A percentile compares a stretch with the other conserved stretches of the same genome.
These are phyloP conservation scores for Phyto melanocephala DNA, from an alignment of 2,888 invertebrate species.

Conservation along the genomic window DNA sequence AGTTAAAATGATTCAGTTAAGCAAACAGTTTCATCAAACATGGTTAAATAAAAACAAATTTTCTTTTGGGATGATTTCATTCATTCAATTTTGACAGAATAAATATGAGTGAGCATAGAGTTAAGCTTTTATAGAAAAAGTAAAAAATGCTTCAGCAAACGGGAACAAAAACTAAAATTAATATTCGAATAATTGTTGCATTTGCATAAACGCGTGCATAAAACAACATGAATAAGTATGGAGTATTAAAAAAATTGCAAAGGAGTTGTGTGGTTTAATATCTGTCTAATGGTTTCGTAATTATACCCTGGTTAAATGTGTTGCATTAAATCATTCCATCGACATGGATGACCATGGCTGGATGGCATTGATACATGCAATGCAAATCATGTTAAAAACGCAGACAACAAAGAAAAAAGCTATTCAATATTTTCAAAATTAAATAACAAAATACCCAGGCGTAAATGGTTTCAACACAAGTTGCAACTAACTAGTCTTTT, in stretches of 20 bases:
- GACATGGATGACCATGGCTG: constrained; percentile 54
- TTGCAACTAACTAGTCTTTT: background rate
- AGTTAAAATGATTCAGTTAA: no score
- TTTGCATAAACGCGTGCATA: constrained; percentile 43
- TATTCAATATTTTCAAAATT: background rate
- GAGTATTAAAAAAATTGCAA: constrained; percentile 8
- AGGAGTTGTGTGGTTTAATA: constrained; percentile 63
- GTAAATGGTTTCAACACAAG: constrained; percentile 41
- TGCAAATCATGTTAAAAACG: constrained; percentile 9
- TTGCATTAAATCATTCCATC: constrained; percentile 69
- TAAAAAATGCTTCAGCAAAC: background rate
- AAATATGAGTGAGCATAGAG: background rate
- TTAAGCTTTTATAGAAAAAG: background rate
- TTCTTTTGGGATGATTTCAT: no score
- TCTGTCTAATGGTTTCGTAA: constrained; percentile 74
- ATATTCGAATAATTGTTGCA: constrained; percentile 47
- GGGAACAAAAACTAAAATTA: constrained; percentile 13
- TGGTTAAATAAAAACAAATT: no score
- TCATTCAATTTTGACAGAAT: background rate
- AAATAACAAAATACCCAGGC: background rate
- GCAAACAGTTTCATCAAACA: no score
- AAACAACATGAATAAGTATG: background rate
- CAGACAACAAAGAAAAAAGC: constrained; percentile 1
- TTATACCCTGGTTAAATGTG: constrained; percentile 71
- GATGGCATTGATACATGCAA: constrained; percentile 39